A percentile compares a stretch with the other conserved stretches of the same genome.
Evolutionary conservation across 2,888 invertebrate species (phyloP).

Genomic region (Ennomos quercinarius): DNA sequence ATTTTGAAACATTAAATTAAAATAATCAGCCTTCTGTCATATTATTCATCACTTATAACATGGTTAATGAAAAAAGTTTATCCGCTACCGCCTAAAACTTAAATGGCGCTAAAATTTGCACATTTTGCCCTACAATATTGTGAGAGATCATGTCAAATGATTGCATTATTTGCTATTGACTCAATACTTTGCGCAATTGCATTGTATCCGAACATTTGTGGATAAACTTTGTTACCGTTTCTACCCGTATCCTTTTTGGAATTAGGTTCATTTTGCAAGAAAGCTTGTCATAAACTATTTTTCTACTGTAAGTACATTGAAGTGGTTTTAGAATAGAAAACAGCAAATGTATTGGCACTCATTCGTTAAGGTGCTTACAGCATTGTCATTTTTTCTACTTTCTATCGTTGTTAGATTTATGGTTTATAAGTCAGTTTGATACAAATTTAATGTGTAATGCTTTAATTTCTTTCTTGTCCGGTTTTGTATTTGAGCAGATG

Average conservation of each 20-base stretch:
- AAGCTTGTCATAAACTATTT: background rate
- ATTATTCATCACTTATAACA: no score
- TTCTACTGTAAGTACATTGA: constrained; percentile 8
- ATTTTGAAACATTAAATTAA: no score
- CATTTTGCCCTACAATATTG: constrained; percentile 68
- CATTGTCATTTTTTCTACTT: constrained; percentile 45
- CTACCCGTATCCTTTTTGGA: background rate
- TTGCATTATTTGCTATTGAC: constrained; percentile 68
- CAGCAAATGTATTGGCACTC: constrained; percentile 60
- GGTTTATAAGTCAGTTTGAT: constrained; percentile 41
- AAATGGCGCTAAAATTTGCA: constrained; percentile 48
- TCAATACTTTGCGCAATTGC: constrained; percentile 52
- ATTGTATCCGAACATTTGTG: constrained; percentile 32
- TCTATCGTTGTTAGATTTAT: constrained; percentile 55
- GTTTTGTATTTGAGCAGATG: constrained; percentile 18
- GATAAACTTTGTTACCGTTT: constrained; percentile 1
- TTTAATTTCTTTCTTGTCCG: constrained; percentile 8
- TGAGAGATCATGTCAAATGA: constrained; percentile 77
- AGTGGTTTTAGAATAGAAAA: constrained; percentile 44
- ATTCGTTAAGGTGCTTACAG: constrained; percentile 73
- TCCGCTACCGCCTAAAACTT: constrained; percentile 47
- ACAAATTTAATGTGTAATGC: constrained; percentile 39
- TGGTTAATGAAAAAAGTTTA: no score
- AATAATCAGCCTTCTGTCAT: no score
- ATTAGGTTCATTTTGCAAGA: constrained; percentile 21